phyloP scores from a whole-genome alignment of 2,797 vertebrate genomes.

The Discoglossus pictus region DNA sequence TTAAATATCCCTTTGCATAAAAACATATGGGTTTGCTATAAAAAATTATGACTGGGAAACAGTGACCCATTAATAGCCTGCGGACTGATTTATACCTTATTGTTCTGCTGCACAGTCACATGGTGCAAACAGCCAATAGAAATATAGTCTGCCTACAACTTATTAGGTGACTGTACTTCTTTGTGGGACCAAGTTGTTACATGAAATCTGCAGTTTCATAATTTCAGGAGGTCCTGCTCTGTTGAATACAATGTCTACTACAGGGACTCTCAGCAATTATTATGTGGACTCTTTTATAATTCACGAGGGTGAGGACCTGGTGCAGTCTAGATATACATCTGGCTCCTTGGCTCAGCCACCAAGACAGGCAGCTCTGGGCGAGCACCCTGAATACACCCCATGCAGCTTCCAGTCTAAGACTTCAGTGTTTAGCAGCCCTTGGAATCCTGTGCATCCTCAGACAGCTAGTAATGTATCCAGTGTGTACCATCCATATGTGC shows the following conservation, averaged over 20 bases:
- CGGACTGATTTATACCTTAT: slow-evolving; percentile 98
- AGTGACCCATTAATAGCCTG: slow-evolving; percentile 90
- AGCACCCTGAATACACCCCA: slow-evolving; percentile 90
- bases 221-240: slow-evolving; percentile 70
- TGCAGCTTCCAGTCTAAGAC: slow-evolving; percentile 92
- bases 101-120: slow-evolving; percentile 93
- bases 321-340: slow-evolving; percentile 82
- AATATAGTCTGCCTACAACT: slow-evolving; percentile 85
- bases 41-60: slow-evolving; percentile 96
- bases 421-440: slow-evolving; percentile 87
- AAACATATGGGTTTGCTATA: slow-evolving; percentile 90
- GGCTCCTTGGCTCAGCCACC: slow-evolving; percentile 81
- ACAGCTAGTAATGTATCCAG: slow-evolving; percentile 75
- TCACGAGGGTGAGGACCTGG: slow-evolving; percentile 86
- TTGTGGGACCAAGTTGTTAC: slow-evolving; percentile 85
- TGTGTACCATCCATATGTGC: slow-evolving; percentile 86
- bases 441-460: slow-evolving; percentile 85
- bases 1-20: slow-evolving; percentile 88
- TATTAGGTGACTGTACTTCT: slow-evolving; percentile 90
- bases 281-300: slow-evolving; percentile 90
- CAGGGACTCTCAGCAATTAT: slow-evolving; percentile 88
- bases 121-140: slow-evolving; percentile 86
- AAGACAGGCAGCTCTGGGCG: slow-evolving; percentile 79
- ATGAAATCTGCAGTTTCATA: slow-evolving; percentile 87
- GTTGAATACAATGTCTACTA: slow-evolving; percentile 82